These are phyloP conservation scores for Riparia riparia DNA, from an alignment of 2,113 vertebrate species.

Conservation along the genomic window DNA sequence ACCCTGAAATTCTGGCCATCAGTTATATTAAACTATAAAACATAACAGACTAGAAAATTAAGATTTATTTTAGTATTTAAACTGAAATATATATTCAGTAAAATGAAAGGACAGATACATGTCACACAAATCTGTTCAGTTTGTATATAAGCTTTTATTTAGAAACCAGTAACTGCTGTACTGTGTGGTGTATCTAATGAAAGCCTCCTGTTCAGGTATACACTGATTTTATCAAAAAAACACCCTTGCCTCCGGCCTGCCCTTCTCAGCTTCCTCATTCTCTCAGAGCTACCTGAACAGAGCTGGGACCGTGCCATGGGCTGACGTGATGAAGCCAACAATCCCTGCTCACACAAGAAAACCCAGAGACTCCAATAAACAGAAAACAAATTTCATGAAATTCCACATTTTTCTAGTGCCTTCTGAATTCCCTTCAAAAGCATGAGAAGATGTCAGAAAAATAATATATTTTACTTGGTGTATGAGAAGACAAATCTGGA, in stretches of 20 bases:
- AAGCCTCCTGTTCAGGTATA: background rate
- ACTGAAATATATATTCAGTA: background rate
- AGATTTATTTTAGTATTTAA: background rate
- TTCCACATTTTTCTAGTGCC: background rate
- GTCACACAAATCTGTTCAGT: background rate
- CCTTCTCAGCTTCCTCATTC: background rate
- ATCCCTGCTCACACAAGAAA: background rate
- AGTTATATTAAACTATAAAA: background rate
- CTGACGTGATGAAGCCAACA: background rate
- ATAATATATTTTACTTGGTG: background rate
- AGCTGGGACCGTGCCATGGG: background rate
- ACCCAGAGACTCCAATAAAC: background rate
- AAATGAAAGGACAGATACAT: background rate
- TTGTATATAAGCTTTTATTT: background rate
- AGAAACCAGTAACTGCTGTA: background rate
- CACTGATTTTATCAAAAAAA: background rate
- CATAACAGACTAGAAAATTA: background rate
- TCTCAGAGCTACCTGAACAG: background rate
- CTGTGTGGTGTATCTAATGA: background rate
- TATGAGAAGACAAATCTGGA: background rate
- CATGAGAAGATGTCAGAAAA: background rate
- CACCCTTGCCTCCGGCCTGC: background rate
- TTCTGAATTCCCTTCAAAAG: background rate
- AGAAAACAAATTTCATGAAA: background rate
- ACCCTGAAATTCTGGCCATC: background rate